Evolutionary conservation across 2,113 vertebrate genomes (phyloP).

Genomic region (Rattus rattus): DNA sequence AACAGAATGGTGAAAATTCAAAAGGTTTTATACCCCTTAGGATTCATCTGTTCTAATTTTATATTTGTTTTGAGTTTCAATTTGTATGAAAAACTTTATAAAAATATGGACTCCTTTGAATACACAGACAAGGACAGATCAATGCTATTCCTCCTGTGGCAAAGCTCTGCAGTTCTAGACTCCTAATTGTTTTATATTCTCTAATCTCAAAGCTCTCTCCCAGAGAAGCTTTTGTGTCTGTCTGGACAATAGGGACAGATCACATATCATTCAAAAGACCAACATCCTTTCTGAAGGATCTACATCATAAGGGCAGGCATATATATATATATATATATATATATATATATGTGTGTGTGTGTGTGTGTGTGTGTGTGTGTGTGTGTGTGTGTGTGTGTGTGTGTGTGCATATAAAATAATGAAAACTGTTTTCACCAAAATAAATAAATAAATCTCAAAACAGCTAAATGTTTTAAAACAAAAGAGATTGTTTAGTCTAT

Average conservation of each 20-base stretch:
- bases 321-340: background rate
- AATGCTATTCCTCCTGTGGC: background rate
- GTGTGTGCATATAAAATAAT: constrained; percentile 7
- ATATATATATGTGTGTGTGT: too few species aligned
- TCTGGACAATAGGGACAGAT: constrained; percentile 38
- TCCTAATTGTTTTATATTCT: constrained; percentile 30
- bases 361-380: too few species aligned
- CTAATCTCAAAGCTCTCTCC: constrained; percentile 14
- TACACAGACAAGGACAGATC: background rate
- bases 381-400: too few species aligned
- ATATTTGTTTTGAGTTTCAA: constrained; percentile 32
- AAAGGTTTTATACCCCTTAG: background rate
- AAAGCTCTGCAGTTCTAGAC: background rate
- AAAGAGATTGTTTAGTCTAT: background rate
- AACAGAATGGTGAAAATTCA: background rate
- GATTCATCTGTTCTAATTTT: background rate
- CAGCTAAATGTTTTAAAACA: background rate
- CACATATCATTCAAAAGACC: constrained; percentile 16
- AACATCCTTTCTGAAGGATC: constrained; percentile 10
- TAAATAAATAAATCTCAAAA: background rate
- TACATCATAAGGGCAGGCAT: constrained; percentile 49
- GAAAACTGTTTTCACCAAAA: background rate
- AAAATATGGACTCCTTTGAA: constrained; percentile 33
- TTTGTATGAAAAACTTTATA: background rate
- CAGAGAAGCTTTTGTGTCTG: constrained; percentile 11